Conservation (phyloP, 2,113 vertebrate species). For the Lepisosteus oculatus region DNA sequence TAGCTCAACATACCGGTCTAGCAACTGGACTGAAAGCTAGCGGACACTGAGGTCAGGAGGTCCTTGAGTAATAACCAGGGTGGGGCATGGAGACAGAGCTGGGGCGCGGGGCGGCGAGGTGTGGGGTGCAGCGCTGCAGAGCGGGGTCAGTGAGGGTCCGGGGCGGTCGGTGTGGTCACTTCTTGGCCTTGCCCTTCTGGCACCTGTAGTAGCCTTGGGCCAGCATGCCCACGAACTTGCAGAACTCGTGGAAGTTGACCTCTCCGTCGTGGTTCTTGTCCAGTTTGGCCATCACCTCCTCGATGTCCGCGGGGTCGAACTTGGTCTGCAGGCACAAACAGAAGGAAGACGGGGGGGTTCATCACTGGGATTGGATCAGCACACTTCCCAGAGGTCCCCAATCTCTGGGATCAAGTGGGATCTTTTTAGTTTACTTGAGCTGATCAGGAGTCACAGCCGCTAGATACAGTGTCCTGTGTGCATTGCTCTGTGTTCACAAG, state of each 20-base stretch:
- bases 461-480: too few species aligned
- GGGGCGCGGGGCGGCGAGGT: too few species aligned
- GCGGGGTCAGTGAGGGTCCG: conserved; percentile 8
- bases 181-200: conserved; percentile 40
- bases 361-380: not conserved
- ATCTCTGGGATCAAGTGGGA: too few species aligned
- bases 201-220: conserved; percentile 44
- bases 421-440: too few species aligned
- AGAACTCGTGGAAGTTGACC: conserved; percentile 61
- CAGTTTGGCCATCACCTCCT: conserved; percentile 46
- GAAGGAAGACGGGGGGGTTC: not conserved
- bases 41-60: conserved; percentile 1
- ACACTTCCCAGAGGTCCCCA: not conserved
- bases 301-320: conserved; percentile 41
- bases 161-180: not conserved
- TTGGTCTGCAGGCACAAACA: conserved; percentile 35
- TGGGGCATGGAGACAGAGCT: too few species aligned
- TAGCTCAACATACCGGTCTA: too few species aligned
- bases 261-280: conserved; percentile 63
- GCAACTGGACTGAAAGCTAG: not conserved
- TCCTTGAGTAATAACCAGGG: too few species aligned
- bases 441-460: too few species aligned
- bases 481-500: too few species aligned
- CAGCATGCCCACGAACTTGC: conserved; percentile 43
- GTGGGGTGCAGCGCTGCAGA: not conserved